Base-by-base conservation (phyloP, 2,888 invertebrate species). In the Ischnus inquisitorius region DNA sequence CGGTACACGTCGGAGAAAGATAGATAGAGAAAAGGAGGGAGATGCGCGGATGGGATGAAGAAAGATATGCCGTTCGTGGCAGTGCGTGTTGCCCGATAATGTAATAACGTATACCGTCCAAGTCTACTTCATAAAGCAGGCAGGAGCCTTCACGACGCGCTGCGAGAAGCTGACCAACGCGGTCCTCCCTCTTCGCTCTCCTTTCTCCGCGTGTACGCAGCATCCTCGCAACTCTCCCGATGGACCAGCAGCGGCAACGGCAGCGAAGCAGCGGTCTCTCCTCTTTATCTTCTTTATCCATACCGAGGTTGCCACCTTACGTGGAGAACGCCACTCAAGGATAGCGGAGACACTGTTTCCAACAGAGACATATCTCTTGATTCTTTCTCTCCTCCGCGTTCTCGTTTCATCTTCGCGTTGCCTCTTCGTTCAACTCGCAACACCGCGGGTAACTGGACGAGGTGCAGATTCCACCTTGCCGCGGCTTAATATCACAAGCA, bases 111-210 rank as follows among this genome's bases (percentile, higher is more conserved):
- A 91, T 90, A 87, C 88, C 88, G 85, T 89, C 84, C 86, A 88
- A 88, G 91, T 90, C 92, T 87, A 93, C 92, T 93, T 92, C 93
- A 92, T 93, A 93, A 93, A 93, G 90, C 89, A 91, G 89, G 87
- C 87, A 87, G 67, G 71, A 65, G 74, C 60, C 74, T 39, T 80
- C 72, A 54, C 71, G 69, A 64, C 51, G 28, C 48, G 46, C 64
- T 39, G 69, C 51, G 57, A 16, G 41, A 43, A 46, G 19, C 46
- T 16, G 34, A 6, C 62, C 10, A 48, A 34, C 39, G 12, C 39
- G 39, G 39, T 19, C 46, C 41, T 25, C 3, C 28, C 43, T 64
- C 54, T 28, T 76, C 82, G 68, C 68, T 76, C 76, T 82, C 77
- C 81, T 77, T 80, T 77, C 74, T 83, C 48, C 39, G 57, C 80